Evolutionary conservation across 2,113 vertebrate genomes (phyloP).

Genomic region (Macquaria ambigua): DNA sequence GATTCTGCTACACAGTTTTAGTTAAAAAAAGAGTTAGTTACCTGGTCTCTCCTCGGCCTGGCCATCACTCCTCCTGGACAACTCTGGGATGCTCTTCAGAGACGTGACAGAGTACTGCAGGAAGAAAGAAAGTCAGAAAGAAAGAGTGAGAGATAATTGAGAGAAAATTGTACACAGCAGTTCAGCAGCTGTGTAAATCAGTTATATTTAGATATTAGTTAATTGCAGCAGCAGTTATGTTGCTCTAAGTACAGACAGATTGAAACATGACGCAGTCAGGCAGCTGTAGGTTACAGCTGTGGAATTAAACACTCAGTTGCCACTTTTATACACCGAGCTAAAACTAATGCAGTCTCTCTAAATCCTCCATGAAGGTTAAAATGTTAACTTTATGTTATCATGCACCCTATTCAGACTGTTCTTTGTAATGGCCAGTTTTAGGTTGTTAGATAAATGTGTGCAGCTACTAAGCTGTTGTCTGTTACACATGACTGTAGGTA

Average conservation of each 20-base stretch:
- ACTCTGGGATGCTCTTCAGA: slow-evolving; percentile 95
- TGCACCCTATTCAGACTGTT: neutral
- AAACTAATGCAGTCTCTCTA: neutral
- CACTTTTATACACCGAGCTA: neutral
- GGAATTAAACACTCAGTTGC: neutral
- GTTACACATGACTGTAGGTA: neutral
- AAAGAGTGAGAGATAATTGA: neutral
- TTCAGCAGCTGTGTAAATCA: neutral
- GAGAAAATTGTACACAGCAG: neutral
- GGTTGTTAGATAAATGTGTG: neutral
- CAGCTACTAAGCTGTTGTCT: neutral
- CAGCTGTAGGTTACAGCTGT: neutral
- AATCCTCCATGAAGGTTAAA: neutral
- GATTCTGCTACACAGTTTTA: neutral
- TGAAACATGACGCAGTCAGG: neutral
- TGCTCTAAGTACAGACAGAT: slow-evolving; percentile 4
- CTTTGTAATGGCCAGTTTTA: neutral
- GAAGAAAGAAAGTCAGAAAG: neutral
- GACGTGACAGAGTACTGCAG: slow-evolving; percentile 93
- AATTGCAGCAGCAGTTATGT: neutral
- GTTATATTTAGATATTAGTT: slow-evolving; percentile 47
- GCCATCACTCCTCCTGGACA: slow-evolving; percentile 93
- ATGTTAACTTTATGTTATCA: neutral
- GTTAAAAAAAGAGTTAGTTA: slow-evolving; percentile 47
- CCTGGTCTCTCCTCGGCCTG: slow-evolving; percentile 93